phyloP scores from a whole-genome alignment of 2,113 vertebrate genomes.

The Aegypius monachus region DNA sequence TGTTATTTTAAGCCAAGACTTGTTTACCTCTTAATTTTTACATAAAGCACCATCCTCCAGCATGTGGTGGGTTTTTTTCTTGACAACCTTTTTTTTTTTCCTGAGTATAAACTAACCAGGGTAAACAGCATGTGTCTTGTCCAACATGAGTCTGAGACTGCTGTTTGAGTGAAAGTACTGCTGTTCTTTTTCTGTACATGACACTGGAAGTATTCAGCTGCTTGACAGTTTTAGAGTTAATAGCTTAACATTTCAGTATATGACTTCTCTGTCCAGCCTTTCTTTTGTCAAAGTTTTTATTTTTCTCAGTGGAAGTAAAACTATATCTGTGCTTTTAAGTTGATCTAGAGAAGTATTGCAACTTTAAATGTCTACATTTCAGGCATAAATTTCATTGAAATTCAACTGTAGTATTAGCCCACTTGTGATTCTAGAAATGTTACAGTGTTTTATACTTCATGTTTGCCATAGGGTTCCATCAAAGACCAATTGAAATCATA shows the following conservation, averaged over 20 bases:
- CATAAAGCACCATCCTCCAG: not conserved
- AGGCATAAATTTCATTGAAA: not conserved
- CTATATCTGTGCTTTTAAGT: not conserved
- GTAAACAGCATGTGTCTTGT: not conserved
- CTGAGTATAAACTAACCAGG: not conserved
- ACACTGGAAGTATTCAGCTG: not conserved
- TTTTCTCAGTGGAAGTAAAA: not conserved
- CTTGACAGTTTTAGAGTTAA: not conserved
- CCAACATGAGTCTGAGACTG: not conserved
- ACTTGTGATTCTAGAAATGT: not conserved
- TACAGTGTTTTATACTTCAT: not conserved
- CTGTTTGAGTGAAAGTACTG: not conserved
- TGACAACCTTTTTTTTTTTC: not conserved
- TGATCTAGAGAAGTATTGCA: not conserved
- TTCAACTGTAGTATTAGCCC: not conserved
- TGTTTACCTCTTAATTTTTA: not conserved
- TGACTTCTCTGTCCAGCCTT: not conserved
- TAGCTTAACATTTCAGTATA: not conserved
- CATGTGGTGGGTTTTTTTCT: not conserved
- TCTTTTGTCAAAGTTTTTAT: not conserved
- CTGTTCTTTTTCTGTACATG: not conserved
- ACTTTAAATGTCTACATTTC: not conserved
- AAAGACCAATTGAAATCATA: conserved; percentile 98
- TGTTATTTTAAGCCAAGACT: not conserved
- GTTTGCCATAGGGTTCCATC: conserved; percentile 86